Percentiles rank a stretch among this genome's conserved stretches.
These are phyloP conservation scores for Anolis carolinensis DNA, from an alignment of 2,113 vertebrate species.

Conservation along the genomic window DNA sequence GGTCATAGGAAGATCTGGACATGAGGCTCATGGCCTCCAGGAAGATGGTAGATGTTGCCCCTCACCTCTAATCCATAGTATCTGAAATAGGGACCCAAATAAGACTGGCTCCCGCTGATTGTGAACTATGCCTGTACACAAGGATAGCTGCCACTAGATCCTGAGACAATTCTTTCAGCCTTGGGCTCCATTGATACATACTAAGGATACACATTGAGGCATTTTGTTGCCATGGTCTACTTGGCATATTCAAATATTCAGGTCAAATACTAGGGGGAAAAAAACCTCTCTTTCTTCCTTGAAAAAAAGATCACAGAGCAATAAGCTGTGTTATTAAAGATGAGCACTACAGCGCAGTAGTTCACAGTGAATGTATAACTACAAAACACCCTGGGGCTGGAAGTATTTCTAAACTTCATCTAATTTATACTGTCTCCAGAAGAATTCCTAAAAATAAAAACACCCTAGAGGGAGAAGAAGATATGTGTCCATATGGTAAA, in stretches of 20 bases:
- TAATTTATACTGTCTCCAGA: neutral
- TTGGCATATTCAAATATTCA: neutral
- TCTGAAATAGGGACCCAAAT: too few relatives aligned
- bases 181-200: neutral
- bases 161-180: neutral
- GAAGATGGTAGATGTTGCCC: too few relatives aligned
- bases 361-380: neutral
- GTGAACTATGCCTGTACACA: too few relatives aligned
- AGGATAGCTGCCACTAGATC: neutral
- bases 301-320: neutral
- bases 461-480: too few relatives aligned
- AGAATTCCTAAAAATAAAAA: neutral
- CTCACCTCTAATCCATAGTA: too few relatives aligned
- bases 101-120: too few relatives aligned
- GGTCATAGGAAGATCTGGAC: too few relatives aligned
- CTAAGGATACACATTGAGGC: neutral
- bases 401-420: neutral
- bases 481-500: too few relatives aligned
- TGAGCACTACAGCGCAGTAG: neutral
- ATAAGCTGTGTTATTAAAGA: neutral
- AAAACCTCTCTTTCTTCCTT: neutral
- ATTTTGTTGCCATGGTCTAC: neutral
- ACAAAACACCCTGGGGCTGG: neutral
- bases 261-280: neutral
- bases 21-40: too few relatives aligned